Base-by-base conservation (phyloP, 2,797 vertebrate species). In the Caiman crocodilus region DNA sequence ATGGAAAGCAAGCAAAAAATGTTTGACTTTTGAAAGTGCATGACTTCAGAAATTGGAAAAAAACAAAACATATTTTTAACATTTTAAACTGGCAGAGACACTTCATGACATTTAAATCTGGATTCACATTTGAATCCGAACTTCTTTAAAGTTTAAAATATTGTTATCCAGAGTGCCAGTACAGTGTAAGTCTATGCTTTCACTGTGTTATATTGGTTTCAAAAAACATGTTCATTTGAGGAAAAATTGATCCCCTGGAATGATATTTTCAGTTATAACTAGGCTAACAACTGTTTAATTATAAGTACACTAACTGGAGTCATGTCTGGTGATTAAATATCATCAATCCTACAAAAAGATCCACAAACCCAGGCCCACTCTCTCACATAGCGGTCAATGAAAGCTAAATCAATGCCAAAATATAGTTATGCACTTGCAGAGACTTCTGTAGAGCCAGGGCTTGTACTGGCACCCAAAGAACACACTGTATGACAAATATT, bases 361-460 rank as follows among this genome's bases (percentile, higher is more conserved):
- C 67, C 11, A 57, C 4, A 64, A 60, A 82, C 42, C 4, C 79
- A 10, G 3, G 63, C 9, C 25, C 79, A 25, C 42, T 82, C 63
- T 82, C 84, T 71, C 13, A 78, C 3, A 23, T 0, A 16, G 35
- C 71, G 18, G 2, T 26, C 17, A 8, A 10, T 42, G 67, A 50
- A 79, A 11, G 30, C 79, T 79, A 67, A 56, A 13, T 67, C 57
- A 89, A 82, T n/a, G 8, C 2, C 82, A 65, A 35, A 65, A 14
- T 81, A 90, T 87, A 85, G 7, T 4, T 61, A 20, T n/a, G 6
- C 0, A 0, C 14, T 57, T 50, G 14, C 42, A 30, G 25, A 71
- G 93, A 82, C 14, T 56, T 84, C 81, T 89, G 32, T 55, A 26
- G 20, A 20, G 57, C 77, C 30, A 17, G 80, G 79, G 50, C 4